Conservation (phyloP, 1,140 invertebrate species). For the Aplysia californica region DNA sequence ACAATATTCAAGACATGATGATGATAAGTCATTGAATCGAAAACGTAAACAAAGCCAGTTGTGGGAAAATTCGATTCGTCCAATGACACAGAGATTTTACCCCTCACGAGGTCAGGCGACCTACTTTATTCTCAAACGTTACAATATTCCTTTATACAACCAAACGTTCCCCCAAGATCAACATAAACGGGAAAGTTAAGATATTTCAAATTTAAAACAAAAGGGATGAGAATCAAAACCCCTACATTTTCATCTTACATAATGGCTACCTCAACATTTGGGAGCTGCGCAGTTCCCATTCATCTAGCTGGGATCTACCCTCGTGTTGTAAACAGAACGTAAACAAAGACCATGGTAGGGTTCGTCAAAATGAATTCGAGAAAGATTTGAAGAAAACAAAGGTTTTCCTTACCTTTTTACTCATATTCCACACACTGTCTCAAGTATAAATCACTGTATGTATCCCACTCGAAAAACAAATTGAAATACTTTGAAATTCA, state of each 20-base stretch:
- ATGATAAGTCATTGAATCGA: too few relatives aligned
- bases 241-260: too few relatives aligned
- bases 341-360: slow-evolving; percentile 45
- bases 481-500: slow-evolving; percentile 23
- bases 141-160: background rate
- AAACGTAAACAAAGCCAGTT: slow-evolving; percentile 30
- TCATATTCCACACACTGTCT: slow-evolving; percentile 38
- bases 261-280: too few relatives aligned
- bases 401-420: slow-evolving; percentile 49
- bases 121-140: slow-evolving; percentile 29
- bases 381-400: background rate
- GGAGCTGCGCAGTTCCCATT: slow-evolving; percentile 29
- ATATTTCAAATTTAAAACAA: too few relatives aligned
- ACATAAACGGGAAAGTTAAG: too few relatives aligned
- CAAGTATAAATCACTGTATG: background rate
- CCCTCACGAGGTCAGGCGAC: slow-evolving; percentile 37
- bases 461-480: background rate
- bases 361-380: slow-evolving; percentile 16
- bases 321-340: slow-evolving; percentile 47
- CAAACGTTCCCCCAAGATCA: too few relatives aligned
- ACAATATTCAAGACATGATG: too few relatives aligned
- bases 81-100: slow-evolving; percentile 29
- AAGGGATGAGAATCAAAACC: too few relatives aligned
- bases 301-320: slow-evolving; percentile 33
- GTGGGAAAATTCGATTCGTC: slow-evolving; percentile 32